Evolutionary conservation across 2,888 invertebrate genomes (phyloP).

Genomic region (Elysia crispata): DNA sequence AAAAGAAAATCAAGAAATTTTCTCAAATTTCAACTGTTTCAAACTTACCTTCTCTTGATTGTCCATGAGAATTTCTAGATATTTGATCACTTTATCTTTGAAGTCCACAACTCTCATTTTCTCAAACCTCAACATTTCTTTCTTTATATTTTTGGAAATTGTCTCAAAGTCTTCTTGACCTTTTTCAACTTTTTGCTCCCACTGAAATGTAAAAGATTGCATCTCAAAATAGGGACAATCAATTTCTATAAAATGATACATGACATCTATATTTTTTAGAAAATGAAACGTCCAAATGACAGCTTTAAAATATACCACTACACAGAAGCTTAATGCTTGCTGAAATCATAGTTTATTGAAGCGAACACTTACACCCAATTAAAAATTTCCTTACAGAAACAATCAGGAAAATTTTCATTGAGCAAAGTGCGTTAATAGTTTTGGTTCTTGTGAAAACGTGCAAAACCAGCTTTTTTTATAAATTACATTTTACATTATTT

Average conservation of each 20-base stretch:
- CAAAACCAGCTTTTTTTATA: no score
- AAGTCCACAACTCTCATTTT: conserved; percentile 92
- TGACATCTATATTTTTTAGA: not conserved
- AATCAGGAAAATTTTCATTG: no score
- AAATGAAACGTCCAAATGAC: not conserved
- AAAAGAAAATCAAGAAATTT: no score
- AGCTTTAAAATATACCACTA: no score
- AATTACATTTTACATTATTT: no score
- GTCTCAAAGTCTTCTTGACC: conserved; percentile 97
- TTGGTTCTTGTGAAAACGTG: no score
- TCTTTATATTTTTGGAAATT: conserved; percentile 94
- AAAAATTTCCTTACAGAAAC: no score
- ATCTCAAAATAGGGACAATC: not conserved
- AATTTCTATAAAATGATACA: not conserved
- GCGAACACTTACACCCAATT: no score
- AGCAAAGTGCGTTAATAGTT: no score
- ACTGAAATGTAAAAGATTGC: conserved; percentile 80
- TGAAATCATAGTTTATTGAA: no score
- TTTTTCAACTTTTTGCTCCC: conserved; percentile 97
- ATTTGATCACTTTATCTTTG: conserved; percentile 91
- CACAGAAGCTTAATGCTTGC: no score
- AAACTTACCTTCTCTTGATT: conserved; percentile 91
- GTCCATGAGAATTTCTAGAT: conserved; percentile 94
- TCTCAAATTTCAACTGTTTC: not conserved
- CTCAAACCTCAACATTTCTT: conserved; percentile 95